Evolutionary conservation across 2,888 invertebrate genomes (phyloP), one percentile per base, ranked within the genome.

Genomic region (Dynastes maya): DNA sequence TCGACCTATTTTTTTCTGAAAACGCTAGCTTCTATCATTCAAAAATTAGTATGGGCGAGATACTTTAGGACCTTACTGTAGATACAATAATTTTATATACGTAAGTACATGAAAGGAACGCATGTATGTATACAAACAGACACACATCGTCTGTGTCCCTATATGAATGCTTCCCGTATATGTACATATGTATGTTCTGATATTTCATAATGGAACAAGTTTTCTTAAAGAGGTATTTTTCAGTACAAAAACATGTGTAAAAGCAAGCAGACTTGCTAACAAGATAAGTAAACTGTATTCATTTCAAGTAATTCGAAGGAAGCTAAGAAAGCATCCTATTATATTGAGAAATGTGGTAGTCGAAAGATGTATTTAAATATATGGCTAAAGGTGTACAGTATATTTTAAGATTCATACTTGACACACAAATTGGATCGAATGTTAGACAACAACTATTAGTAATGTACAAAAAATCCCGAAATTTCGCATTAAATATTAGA

Each of bases 241-340:
- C 53, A 68, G 51, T 45, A 74, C 72, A 74, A 74, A 72, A 74
- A 55, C 29, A 74, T 55, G 61, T 61, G 72, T 74, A 61, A 74
- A 74, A 74, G 16, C 22, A 61, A 16, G 58, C 45, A 61, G 45
- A 74, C 72, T 22, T 74, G 49, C 40, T 74, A 74, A 74, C 27
- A 61, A 40, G 13, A 13, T 61, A 74, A 49, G 61, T 45, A 74
- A 74, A 74, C 72, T 45, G 45, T 61, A 32, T 61, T 61, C 72
- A 29, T 74, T 74, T 74, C 72, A 74, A 58, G 61, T 74, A 74
- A 74, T 74, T 61, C 61, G 13, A 27, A 61, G 72, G 72, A 61
- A 74, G 72, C 61, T 74, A 45, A 61, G 72, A 74, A 74, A 74
- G 53, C 61, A 58, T 61, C 27, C 37, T 49, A 13, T 68, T 68